A percentile compares a stretch with the other conserved stretches of the same genome.
Evolutionary conservation across 2,113 vertebrate species (phyloP).

Genomic region (Vireo altiloquus): DNA sequence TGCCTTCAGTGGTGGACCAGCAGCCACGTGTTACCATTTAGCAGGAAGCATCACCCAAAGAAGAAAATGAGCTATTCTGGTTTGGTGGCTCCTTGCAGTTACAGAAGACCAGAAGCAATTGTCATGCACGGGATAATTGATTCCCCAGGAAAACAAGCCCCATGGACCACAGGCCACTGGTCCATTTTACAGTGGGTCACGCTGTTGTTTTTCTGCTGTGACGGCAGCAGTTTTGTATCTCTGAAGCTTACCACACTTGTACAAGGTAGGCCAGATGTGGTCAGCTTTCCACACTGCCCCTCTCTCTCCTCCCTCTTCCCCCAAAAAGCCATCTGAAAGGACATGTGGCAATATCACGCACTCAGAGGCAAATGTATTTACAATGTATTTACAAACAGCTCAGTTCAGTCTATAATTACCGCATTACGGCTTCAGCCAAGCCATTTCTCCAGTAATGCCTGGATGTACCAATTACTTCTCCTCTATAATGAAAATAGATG

Average conservation of each 20-base stretch:
- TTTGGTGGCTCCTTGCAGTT: slow-evolving; percentile 23
- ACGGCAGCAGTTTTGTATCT: background rate
- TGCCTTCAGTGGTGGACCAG: slow-evolving; percentile 21
- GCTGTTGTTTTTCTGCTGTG: background rate
- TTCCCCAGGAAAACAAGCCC: slow-evolving; percentile 4
- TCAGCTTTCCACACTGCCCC: background rate
- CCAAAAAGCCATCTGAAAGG: background rate
- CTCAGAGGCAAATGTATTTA: slow-evolving; percentile 20
- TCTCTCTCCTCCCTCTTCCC: background rate
- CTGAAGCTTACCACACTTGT: background rate
- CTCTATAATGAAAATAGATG: slow-evolving; percentile 36
- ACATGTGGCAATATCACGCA: background rate
- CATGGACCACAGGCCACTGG: slow-evolving; percentile 3
- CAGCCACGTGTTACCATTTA: background rate
- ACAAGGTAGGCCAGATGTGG: background rate
- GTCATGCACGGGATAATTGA: background rate
- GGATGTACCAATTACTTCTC: slow-evolving; percentile 52
- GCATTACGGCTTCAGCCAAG: slow-evolving; percentile 44
- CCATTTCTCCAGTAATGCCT: slow-evolving; percentile 32
- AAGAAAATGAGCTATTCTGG: background rate
- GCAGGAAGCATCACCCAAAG: slow-evolving; percentile 8
- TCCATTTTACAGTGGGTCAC: background rate
- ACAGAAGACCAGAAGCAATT: slow-evolving; percentile 32
- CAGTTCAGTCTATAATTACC: slow-evolving; percentile 51
- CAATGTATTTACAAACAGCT: background rate